Evolutionary conservation across 92 coral and sea anemone genomes (phyloP), one percentile per base, ranked within the genome.

Genomic region (Parazoanthus darwini): DNA sequence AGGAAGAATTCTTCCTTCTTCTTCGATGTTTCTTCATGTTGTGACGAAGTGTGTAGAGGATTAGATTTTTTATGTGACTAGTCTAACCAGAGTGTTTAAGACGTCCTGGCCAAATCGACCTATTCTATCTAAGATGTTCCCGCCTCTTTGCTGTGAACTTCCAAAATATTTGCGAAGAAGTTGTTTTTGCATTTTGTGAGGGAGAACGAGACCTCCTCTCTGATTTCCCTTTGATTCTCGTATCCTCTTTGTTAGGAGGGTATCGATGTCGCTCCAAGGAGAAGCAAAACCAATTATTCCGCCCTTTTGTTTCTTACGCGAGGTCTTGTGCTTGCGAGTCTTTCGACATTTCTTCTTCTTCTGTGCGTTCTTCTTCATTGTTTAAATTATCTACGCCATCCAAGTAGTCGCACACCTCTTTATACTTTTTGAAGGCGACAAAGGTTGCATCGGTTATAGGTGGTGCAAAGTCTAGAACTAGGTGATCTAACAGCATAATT

Each of bases 1-100:
- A 50, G 56, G 56, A 50, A 50, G 56, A 50, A 50, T 50, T 50
- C 56, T 50, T 50, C 56, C 56, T 50, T 50, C 56, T 25, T 67
- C 73, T 67, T 67, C 73, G 73, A 14, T 67, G 73, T 14, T 67
- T 67, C 25, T 67, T 67, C 73, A 67, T 67, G 73, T 67, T 67
- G 73, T 67, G 73, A 67, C 73, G 73, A 67, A 67, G 73, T 67
- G 73, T 67, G 73, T 67, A 67, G 73, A 67, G 73, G 73, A 67
- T 67, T 67, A 67, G 73, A 67, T 67, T 67, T 67, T 67, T 67
- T 67, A 67, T 20, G 73, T 67, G n/a, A 67, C 73, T 67, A 67
- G 33, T 67, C 73, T 67, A 22, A 67, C 73, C 33, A 67, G 73
- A 20, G 73, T 67, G 73, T 67, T 67, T 9, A 67, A 67, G 73